Conservation (phyloP, 2,113 vertebrate genomes). For the Engystomops pustulosus region DNA sequence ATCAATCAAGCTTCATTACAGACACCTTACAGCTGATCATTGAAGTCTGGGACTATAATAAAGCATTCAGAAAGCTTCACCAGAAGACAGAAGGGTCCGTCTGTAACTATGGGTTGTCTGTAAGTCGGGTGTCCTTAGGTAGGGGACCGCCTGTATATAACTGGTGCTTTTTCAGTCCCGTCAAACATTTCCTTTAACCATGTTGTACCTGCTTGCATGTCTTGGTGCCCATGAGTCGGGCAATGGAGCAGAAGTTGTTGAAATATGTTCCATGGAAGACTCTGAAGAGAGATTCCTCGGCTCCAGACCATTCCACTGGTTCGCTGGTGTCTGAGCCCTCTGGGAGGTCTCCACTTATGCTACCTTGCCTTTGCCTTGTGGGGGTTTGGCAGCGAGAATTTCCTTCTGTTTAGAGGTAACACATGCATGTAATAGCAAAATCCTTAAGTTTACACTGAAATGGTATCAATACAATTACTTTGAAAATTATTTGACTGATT, state of each 20-base stretch:
- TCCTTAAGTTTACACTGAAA: background rate
- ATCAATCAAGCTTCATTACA: too few species aligned
- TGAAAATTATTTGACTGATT: background rate
- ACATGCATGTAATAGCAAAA: background rate
- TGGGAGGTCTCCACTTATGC: conserved; percentile 77
- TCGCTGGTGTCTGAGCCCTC: conserved; percentile 73
- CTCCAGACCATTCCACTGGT: conserved; percentile 87
- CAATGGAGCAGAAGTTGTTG: conserved; percentile 99
- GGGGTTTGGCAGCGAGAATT: conserved; percentile 96
- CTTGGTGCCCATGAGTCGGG: conserved; percentile 93
- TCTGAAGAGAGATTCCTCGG: conserved; percentile 94
- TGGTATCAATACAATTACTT: background rate
- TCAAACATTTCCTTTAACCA: too few species aligned
- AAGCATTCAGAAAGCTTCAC: too few species aligned
- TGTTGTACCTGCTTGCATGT: conserved; percentile 90
- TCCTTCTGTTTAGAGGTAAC: conserved; percentile 75
- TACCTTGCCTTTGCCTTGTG: conserved; percentile 84
- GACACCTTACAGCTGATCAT: too few species aligned
- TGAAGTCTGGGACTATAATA: too few species aligned
- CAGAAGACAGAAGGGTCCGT: too few species aligned
- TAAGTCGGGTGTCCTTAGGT: too few species aligned
- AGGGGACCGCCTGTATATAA: too few species aligned
- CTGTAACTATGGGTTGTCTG: too few species aligned
- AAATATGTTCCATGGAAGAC: conserved; percentile 97
- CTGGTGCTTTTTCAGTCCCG: too few species aligned